These are phyloP conservation scores for Bovichtus diacanthus DNA, from an alignment of 2,797 vertebrate genomes.

Conservation along the genomic window DNA sequence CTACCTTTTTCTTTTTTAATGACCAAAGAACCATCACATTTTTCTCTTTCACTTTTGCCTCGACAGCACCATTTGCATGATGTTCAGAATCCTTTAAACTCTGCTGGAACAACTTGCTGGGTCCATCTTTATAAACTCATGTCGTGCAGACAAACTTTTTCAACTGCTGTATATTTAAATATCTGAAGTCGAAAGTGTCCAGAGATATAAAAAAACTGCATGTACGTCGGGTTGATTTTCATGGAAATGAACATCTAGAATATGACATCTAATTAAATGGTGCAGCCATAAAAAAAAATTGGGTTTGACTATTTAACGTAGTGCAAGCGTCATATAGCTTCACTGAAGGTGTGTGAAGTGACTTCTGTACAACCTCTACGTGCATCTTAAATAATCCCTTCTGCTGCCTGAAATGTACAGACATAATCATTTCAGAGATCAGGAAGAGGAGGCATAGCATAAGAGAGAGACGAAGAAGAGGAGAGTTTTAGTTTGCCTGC, in stretches of 20 bases:
- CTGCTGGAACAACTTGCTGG: background rate
- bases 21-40: background rate
- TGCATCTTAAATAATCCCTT: background rate
- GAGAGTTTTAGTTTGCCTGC: background rate
- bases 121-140: no score
- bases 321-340: background rate
- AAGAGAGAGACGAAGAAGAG: background rate
- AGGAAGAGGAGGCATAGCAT: background rate
- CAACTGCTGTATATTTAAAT: no score
- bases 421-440: conserved; percentile 2
- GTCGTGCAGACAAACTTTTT: no score
- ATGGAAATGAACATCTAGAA: background rate
- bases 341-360: background rate
- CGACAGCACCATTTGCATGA: background rate
- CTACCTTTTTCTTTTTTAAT: background rate
- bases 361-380: background rate
- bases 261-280: background rate
- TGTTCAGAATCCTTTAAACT: background rate
- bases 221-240: background rate
- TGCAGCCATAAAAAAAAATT: background rate
- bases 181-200: background rate
- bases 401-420: background rate
- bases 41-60: background rate
- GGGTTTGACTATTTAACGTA: background rate
- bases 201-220: background rate